Conservation (phyloP, 2,113 vertebrate genomes). For the Mustela lutreola region DNA sequence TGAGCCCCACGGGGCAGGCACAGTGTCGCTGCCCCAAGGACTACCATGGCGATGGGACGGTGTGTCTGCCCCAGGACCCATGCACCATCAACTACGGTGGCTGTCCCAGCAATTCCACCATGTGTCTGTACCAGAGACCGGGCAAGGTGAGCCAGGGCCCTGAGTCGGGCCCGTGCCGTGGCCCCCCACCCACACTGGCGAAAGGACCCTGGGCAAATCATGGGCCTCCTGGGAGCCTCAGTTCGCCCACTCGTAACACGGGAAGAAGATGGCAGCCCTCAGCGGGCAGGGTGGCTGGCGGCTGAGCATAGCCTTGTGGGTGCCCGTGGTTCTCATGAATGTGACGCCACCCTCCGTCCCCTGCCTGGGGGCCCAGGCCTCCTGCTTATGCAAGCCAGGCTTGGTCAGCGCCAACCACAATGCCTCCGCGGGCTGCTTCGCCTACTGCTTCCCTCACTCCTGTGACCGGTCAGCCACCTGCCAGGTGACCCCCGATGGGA, state of each 20-base stretch:
- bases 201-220: background rate
- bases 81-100: conserved; percentile 92
- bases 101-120: conserved; percentile 92
- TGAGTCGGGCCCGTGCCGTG: rapidly evolving
- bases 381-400: conserved; percentile 92
- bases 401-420: conserved; percentile 75
- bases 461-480: conserved; percentile 91
- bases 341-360: background rate
- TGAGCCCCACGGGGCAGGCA: conserved; percentile 82
- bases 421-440: conserved; percentile 85
- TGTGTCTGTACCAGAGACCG: conserved; percentile 89
- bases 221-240: background rate
- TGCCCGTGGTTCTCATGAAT: background rate
- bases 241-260: background rate
- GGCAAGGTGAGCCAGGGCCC: conserved; percentile 89
- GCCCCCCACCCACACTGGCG: background rate
- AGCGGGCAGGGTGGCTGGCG: rapidly evolving
- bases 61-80: conserved; percentile 93
- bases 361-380: conserved; percentile 84
- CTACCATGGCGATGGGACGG: conserved; percentile 92
- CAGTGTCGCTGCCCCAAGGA: conserved; percentile 91
- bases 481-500: conserved; percentile 82
- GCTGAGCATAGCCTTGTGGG: background rate
- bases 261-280: background rate
- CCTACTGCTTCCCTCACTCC: conserved; percentile 84